Evolutionary conservation across 2,888 invertebrate species (phyloP).

Genomic region (Cephus spinipes): DNA sequence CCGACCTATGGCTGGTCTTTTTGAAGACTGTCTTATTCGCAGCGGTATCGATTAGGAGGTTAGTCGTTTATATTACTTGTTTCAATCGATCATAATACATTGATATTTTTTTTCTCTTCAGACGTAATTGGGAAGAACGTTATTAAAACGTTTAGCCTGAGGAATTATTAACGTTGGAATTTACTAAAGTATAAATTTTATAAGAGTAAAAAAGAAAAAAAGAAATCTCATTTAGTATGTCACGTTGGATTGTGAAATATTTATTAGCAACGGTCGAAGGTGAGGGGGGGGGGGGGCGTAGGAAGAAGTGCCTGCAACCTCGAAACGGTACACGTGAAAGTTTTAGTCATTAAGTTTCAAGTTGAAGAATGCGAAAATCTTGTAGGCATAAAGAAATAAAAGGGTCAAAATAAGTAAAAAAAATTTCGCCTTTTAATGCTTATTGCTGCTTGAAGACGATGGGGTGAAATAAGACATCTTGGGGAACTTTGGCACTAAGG

Average conservation of each 20-base stretch:
- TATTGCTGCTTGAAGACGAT: neutral
- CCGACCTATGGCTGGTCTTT: neutral
- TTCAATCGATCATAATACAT: neutral
- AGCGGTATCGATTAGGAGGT: neutral
- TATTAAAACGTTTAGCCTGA: neutral
- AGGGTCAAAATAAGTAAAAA: neutral
- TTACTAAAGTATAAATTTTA: too few relatives aligned
- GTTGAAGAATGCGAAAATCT: neutral
- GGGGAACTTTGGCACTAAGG: neutral
- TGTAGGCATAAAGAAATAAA: neutral
- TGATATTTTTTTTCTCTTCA: neutral
- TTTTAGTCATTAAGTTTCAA: neutral
- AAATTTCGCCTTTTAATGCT: neutral
- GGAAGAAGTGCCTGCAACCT: neutral
- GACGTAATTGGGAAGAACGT: neutral
- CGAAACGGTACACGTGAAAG: neutral
- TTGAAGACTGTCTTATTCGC: neutral
- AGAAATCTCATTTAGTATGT: neutral
- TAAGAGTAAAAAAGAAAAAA: neutral
- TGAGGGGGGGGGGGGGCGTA: neutral
- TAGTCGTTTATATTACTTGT: neutral
- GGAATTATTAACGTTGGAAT: too few relatives aligned
- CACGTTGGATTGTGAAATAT: neutral
- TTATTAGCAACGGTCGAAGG: neutral
- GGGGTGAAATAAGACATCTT: neutral